A percentile compares a stretch with the other conserved stretches of the same genome.
Evolutionary conservation across 1,140 invertebrate species (phyloP).

Genomic region (Drosophila serrata): DNA sequence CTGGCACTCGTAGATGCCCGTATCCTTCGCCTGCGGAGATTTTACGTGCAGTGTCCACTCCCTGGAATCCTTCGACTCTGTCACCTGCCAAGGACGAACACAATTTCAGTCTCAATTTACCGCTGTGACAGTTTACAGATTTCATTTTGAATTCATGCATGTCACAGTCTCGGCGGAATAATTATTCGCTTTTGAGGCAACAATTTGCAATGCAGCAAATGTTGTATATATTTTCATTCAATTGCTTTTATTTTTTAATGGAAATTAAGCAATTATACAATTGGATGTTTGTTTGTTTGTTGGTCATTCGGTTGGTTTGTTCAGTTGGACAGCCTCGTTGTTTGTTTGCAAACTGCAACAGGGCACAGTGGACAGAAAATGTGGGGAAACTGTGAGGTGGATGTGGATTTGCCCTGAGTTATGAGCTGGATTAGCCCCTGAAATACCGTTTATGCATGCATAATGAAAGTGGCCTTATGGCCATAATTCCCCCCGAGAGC

Average conservation of each 20-base stretch:
- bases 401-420: slow-evolving; percentile 36
- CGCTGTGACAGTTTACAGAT: slow-evolving; percentile 10
- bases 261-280: slow-evolving; percentile 63
- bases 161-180: slow-evolving; percentile 47
- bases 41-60: slow-evolving; percentile 97
- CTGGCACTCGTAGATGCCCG: slow-evolving; percentile 95
- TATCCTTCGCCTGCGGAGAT: slow-evolving; percentile 93
- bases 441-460: slow-evolving; percentile 62
- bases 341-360: slow-evolving; percentile 10
- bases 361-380: slow-evolving; percentile 1
- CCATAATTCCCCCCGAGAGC: slow-evolving; percentile 48
- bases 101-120: slow-evolving; percentile 45
- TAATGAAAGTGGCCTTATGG: slow-evolving; percentile 53
- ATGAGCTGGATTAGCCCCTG: slow-evolving; percentile 50
- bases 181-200: slow-evolving; percentile 46
- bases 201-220: slow-evolving; percentile 46
- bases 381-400: neutral
- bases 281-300: slow-evolving; percentile 37
- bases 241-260: slow-evolving; percentile 40
- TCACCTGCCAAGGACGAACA: slow-evolving; percentile 88
- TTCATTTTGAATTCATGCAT: slow-evolving; percentile 26
- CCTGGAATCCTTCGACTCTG: slow-evolving; percentile 93
- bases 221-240: slow-evolving; percentile 19
- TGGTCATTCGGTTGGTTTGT: slow-evolving; percentile 4
- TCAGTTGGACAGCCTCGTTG: slow-evolving; percentile 5